Base-by-base conservation (phyloP, 2,797 vertebrate genomes). In the Pampus argenteus region DNA sequence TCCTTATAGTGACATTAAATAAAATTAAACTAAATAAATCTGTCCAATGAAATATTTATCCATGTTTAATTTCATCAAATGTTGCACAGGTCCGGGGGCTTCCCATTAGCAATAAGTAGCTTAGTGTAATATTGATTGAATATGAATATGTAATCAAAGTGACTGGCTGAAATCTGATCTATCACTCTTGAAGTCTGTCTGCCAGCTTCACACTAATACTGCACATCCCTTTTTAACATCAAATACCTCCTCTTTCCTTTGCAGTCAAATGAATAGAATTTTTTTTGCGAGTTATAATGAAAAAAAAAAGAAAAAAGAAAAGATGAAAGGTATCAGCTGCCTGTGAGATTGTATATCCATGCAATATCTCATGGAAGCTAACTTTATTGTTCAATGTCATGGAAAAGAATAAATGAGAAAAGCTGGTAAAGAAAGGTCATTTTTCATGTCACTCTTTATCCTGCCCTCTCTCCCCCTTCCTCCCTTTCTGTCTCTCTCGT, bases 331-430 rank as follows among this genome's bases (percentile, higher is more conserved):
- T 66, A 40, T 40, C 57, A 76, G 67, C 58, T 50, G 75, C 44
- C 54, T 57, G 71, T 70, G 67, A 74, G 66, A 79, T 51, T 76
- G 71, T 75, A 62, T 71, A 64, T 36, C 57, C 34, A 47, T 62
- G 76, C 60, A 75, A 82, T 88, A 83, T 82, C 76, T 79, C 68
- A 76, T 69, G 34, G 44, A 68, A 73, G 47, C 73, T 66, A 81
- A 88, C 81, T 86, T 83, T 88, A 89, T 78, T 88, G 82, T 88
- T 84, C 81, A 60, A 78, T 72, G 80, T 79, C 67, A 71, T 68
- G 48, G 63, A 71, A 71, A 40, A 80, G 73, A 49, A 87, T 74
- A 68, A 79, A 88, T 83, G 76, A 82, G 80, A 74, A 40, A 77
- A 75, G 48, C 52, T 45, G 20, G 48, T 65, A 71, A 59, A 55